Conservation (phyloP, 2,888 invertebrate species). For the Lordiphosa fenestrarum region DNA sequence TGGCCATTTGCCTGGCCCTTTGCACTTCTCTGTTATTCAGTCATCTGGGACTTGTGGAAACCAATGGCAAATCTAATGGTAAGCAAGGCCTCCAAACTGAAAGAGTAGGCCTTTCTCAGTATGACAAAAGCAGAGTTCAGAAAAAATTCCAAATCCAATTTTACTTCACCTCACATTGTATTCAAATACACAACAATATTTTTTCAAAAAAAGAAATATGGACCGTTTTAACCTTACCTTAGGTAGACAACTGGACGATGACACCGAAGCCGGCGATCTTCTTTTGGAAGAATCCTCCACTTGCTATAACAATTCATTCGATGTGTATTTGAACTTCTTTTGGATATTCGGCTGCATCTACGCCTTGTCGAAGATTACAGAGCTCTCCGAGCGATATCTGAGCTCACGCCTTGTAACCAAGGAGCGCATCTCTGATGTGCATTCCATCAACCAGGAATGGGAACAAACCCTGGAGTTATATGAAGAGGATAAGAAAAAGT, state of each 20-base stretch:
- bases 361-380: slow-evolving; percentile 57
- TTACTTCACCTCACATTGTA: slow-evolving; percentile 10
- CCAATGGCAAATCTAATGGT: background rate
- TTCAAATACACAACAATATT: slow-evolving; percentile 16
- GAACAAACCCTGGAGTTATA: slow-evolving; percentile 48
- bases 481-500: slow-evolving; percentile 40
- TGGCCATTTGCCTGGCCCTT: slow-evolving; percentile 11
- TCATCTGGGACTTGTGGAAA: background rate
- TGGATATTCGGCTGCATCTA: slow-evolving; percentile 68
- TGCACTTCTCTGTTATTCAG: slow-evolving; percentile 9
- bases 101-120: background rate
- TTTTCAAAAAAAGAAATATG: slow-evolving; percentile 8
- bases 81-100: background rate
- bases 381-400: slow-evolving; percentile 58
- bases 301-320: slow-evolving; percentile 29
- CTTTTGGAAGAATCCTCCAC: background rate
- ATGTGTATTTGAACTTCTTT: slow-evolving; percentile 60
- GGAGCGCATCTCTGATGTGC: slow-evolving; percentile 34
- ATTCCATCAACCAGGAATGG: slow-evolving; percentile 47
- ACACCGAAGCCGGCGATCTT: slow-evolving; percentile 15
- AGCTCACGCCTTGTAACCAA: slow-evolving; percentile 30
- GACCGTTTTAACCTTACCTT: slow-evolving; percentile 7
- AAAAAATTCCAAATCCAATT: slow-evolving; percentile 12
- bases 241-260: slow-evolving; percentile 19
- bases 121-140: slow-evolving; percentile 5